Base-by-base conservation (phyloP, 2,888 invertebrate species). In the Rhimphoctona megacephalus region DNA sequence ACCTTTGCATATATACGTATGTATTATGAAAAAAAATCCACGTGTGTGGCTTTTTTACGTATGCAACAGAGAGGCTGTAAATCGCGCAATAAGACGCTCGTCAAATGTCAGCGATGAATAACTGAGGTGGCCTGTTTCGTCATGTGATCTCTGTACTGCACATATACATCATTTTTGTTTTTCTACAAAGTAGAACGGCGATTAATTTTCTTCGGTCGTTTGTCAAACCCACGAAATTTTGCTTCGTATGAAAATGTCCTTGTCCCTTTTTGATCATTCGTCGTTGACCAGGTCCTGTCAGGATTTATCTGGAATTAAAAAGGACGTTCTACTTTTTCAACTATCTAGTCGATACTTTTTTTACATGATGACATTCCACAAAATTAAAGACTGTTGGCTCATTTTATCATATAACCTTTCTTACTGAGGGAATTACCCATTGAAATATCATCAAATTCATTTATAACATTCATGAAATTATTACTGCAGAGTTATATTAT, bases 161-260 rank as follows among this genome's bases (percentile, higher is more conserved):
- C 30, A 11, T 25, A n/a, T 57, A n/a, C 17, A 72, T 69, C 39
- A 39, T 67, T 39, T 39, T 39, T n/a, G n/a, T n/a, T 36, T 39
- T 74, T 69, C 57, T 54, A 57, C 74, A 49, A 84, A 80, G 74
- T 84, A 54, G 66, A 83, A 79, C 79, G 79, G 9, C 49, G 33
- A 81, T 70, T 76, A 33, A 76, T 81, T 76, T 61, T 76, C 64
- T 25, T 69, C 19, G 25, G 49, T 67, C 52, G 30, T 54, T 25
- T 67, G 19, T 36, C 46, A 33, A 74, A 74, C 67, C 33, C 61
- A 52, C 30, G 14, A 76, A 66, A 66, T 36, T 66, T 33, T 8
- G n/a, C 39, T 8, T 77, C 66, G 30, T 33, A 39, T 43, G 0
- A 8, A 54, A 19, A 49, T 36, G 22, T 19, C 19, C 33, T 64